These are phyloP conservation scores for Tipula confusa DNA, from an alignment of 2,888 invertebrate genomes.

Conservation along the genomic window DNA sequence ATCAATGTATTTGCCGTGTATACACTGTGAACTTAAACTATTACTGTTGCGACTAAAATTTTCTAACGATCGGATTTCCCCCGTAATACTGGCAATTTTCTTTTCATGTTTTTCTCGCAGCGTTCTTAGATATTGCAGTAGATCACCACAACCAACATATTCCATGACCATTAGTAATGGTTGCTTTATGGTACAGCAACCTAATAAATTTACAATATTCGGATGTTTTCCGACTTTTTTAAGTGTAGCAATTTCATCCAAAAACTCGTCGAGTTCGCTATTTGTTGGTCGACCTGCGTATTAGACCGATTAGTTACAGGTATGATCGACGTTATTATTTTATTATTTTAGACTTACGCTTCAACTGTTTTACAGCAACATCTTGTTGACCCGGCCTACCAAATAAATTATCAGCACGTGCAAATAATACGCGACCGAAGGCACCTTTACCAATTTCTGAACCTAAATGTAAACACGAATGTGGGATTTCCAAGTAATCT, in stretches of 20 bases:
- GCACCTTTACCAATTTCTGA: constrained; percentile 66
- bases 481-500: constrained; percentile 45
- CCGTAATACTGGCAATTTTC: neutral
- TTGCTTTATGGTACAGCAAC: constrained; percentile 64
- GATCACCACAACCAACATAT: constrained; percentile 71
- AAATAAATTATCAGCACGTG: constrained; percentile 54
- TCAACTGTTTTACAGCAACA: constrained; percentile 72
- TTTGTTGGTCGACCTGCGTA: constrained; percentile 55
- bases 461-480: constrained; percentile 44
- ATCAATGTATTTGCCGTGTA: constrained; percentile 44
- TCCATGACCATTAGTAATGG: constrained; percentile 74
- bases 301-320: neutral
- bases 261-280: constrained; percentile 64
- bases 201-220: constrained; percentile 67
- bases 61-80: neutral
- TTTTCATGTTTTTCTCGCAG: constrained; percentile 36
- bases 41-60: neutral
- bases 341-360: constrained; percentile 53
- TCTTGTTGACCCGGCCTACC: constrained; percentile 52
- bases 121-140: constrained; percentile 44
- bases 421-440: constrained; percentile 69
- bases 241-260: constrained; percentile 71
- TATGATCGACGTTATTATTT: no score
- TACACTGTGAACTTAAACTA: neutral
- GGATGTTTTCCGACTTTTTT: constrained; percentile 72